Conservation (phyloP, 2,888 invertebrate species). For the Calephelis perditalis region DNA sequence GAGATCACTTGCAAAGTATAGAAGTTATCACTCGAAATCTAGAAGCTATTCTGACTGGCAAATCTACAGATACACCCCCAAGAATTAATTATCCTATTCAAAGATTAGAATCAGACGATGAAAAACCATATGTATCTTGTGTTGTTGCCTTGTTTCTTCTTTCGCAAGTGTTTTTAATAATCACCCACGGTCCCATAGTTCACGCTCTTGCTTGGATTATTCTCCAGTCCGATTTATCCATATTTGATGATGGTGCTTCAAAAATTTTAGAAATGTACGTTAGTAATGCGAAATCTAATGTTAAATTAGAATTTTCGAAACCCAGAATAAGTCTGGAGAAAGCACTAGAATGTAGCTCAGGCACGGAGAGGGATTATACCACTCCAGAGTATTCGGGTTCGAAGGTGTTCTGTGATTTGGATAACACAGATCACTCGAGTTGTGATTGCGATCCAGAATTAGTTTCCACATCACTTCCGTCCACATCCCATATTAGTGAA, state of each 20-base stretch:
- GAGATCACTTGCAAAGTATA: constrained; percentile 70
- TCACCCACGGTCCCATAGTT: constrained; percentile 93
- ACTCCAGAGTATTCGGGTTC: constrained; percentile 61
- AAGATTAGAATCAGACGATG: constrained; percentile 71
- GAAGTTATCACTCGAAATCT: constrained; percentile 81
- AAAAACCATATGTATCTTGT: constrained; percentile 88
- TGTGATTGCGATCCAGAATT: constrained; percentile 72
- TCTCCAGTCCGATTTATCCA: constrained; percentile 87
- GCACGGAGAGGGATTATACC: constrained; percentile 63
- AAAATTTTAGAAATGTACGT: constrained; percentile 82
- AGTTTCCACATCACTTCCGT: constrained; percentile 69
- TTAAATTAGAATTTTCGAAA: constrained; percentile 81
- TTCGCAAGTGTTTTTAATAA: constrained; percentile 96
- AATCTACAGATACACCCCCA: constrained; percentile 72
- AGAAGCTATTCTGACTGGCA: constrained; percentile 80
- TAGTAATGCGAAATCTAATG: constrained; percentile 73
- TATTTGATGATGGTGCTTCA: constrained; percentile 83
- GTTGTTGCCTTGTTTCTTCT: constrained; percentile 94
- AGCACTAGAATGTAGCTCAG: constrained; percentile 78
- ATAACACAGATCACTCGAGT: constrained; percentile 65
- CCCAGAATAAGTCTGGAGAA: constrained; percentile 88
- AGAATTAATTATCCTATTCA: constrained; percentile 54
- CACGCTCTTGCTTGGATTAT: constrained; percentile 94
- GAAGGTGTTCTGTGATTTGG: constrained; percentile 53
- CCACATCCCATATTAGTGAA: constrained; percentile 73